These are phyloP conservation scores for Melanotaenia parkinsoni DNA, from an alignment of 2,797 vertebrate genomes.

Conservation along the genomic window DNA sequence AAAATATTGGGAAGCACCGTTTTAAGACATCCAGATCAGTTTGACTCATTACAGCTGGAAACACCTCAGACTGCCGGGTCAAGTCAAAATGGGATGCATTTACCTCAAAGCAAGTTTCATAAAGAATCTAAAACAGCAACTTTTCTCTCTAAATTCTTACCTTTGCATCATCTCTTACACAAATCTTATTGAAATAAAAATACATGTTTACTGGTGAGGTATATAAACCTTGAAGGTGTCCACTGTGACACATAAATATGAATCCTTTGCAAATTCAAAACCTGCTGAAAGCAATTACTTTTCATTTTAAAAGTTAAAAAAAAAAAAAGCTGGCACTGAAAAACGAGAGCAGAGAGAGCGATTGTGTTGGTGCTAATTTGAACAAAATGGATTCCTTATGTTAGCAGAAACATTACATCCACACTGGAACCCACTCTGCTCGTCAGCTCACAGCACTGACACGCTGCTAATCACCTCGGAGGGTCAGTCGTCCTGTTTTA, in stretches of 20 bases:
- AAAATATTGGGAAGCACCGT: neutral
- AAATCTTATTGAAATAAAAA: too few species aligned
- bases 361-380: slow-evolving; percentile 67
- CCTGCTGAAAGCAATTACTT: slow-evolving; percentile 67
- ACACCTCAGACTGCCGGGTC: neutral
- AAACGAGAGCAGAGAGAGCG: slow-evolving; percentile 55
- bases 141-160: too few species aligned
- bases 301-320: slow-evolving; percentile 58
- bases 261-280: slow-evolving; percentile 53
- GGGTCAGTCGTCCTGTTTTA: slow-evolving; percentile 42
- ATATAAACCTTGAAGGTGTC: slow-evolving; percentile 2
- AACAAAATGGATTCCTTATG: slow-evolving; percentile 77
- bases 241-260: slow-evolving; percentile 26
- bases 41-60: neutral
- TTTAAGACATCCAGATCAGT: neutral
- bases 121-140: too few species aligned
- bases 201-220: too few species aligned
- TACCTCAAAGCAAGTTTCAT: too few species aligned
- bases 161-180: too few species aligned
- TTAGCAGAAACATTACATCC: slow-evolving; percentile 44
- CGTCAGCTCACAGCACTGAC: slow-evolving; percentile 51
- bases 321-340: slow-evolving; percentile 34
- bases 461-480: slow-evolving; percentile 43
- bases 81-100: too few species aligned
- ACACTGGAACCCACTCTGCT: slow-evolving; percentile 39